A percentile compares a stretch with the other conserved stretches of the same genome.
phyloP scores from a whole-genome alignment of 2,888 invertebrate genomes.

The Ichneumoninae sp. region DNA sequence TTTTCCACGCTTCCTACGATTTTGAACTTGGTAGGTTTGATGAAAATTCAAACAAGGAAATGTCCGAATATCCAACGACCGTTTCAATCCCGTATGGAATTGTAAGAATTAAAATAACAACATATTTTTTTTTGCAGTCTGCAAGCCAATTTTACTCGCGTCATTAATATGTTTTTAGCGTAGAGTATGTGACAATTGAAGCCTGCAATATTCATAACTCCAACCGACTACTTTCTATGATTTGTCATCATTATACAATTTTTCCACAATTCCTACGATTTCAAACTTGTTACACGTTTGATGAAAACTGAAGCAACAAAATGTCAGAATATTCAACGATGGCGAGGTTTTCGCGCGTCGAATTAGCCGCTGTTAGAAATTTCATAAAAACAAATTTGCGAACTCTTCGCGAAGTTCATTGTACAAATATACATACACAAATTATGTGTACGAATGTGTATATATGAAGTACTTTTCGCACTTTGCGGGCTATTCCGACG shows the following conservation, averaged over 20 bases:
- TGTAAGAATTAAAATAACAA: too few relatives aligned
- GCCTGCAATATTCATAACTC: too few relatives aligned
- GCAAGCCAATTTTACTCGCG: too few relatives aligned
- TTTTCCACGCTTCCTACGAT: too few relatives aligned
- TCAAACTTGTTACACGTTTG: background rate
- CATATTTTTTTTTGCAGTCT: too few relatives aligned
- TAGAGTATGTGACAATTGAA: too few relatives aligned
- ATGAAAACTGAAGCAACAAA: background rate
- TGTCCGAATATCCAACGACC: too few relatives aligned
- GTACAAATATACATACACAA: background rate
- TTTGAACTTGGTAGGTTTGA: too few relatives aligned
- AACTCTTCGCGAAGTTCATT: background rate
- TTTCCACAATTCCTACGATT: background rate
- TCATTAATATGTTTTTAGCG: too few relatives aligned
- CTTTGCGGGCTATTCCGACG: slow-evolving; percentile 3
- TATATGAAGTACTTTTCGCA: background rate
- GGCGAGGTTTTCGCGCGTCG: background rate
- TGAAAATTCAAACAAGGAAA: too few relatives aligned
- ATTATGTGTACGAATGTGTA: background rate
- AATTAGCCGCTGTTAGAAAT: background rate
- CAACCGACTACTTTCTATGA: too few relatives aligned
- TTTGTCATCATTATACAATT: background rate
- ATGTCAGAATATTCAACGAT: background rate
- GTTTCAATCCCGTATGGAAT: too few relatives aligned
- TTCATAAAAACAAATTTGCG: background rate